Percentiles rank a stretch among this genome's conserved stretches.
Evolutionary conservation across 2,797 vertebrate genomes (phyloP).

Genomic region (Antennarius maculatus): DNA sequence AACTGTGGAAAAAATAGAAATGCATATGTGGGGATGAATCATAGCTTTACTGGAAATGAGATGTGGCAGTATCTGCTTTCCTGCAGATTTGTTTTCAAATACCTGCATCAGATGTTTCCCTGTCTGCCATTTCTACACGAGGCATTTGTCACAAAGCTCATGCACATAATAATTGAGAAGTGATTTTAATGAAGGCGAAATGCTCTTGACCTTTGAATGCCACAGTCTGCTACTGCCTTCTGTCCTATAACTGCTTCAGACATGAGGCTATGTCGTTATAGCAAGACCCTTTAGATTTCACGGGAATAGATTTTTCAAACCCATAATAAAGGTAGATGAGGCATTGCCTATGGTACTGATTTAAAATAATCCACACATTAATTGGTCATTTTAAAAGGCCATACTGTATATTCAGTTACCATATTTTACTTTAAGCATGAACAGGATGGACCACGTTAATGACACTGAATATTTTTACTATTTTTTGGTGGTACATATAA

Average conservation of each 20-base stretch:
- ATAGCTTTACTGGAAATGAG: slow-evolving; percentile 27
- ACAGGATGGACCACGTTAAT: too few relatives aligned
- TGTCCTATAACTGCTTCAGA: slow-evolving; percentile 33
- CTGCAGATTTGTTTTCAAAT: slow-evolving; percentile 60
- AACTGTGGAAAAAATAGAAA: slow-evolving; percentile 27
- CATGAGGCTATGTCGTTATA: slow-evolving; percentile 39
- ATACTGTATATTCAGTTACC: slow-evolving; percentile 10
- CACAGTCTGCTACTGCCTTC: slow-evolving; percentile 60
- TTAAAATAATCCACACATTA: slow-evolving; percentile 9
- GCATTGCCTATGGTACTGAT: slow-evolving; percentile 3
- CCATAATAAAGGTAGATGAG: slow-evolving; percentile 15
- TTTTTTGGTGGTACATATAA: too few relatives aligned
- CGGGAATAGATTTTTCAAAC: slow-evolving; percentile 17
- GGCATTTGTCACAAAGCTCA: slow-evolving; percentile 56
- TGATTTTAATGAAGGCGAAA: slow-evolving; percentile 68
- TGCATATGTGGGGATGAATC: slow-evolving; percentile 56
- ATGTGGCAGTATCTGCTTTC: slow-evolving; percentile 23
- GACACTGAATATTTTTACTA: background rate
- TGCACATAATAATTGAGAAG: slow-evolving; percentile 58
- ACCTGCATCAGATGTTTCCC: slow-evolving; percentile 38
- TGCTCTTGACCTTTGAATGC: slow-evolving; percentile 74
- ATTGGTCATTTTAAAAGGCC: slow-evolving; percentile 12
- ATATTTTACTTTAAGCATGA: background rate
- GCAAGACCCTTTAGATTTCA: slow-evolving; percentile 22
- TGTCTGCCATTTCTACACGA: slow-evolving; percentile 37